phyloP scores from a whole-genome alignment of 2,888 invertebrate species.

The Imbricaverruca yamaguchii region DNA sequence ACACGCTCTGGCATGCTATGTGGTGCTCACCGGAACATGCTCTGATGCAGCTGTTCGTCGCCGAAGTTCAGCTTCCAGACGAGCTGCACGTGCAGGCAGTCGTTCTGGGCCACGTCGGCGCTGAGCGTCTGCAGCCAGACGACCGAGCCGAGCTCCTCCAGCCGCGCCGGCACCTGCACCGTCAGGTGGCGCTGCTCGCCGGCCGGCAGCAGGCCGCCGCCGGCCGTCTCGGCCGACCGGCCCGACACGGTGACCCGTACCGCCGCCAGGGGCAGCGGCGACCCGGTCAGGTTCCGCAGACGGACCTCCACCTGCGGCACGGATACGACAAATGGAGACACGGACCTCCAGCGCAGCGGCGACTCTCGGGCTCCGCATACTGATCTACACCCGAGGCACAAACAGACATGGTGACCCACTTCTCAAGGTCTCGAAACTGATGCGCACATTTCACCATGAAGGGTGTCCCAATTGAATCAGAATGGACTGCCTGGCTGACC shows the following conservation, averaged over 20 bases:
- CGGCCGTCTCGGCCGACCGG: conserved; percentile 1
- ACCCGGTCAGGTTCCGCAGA: background rate
- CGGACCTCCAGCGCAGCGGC: too few species aligned
- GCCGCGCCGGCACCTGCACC: background rate
- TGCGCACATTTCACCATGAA: too few species aligned
- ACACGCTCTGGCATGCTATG: too few species aligned
- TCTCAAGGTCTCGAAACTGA: too few species aligned
- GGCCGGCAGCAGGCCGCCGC: background rate
- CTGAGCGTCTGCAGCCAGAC: conserved; percentile 10
- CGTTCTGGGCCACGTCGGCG: background rate
- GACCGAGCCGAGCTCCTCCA: conserved; percentile 4
- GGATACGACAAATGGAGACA: too few species aligned
- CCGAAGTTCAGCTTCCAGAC: background rate
- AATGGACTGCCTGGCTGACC: too few species aligned
- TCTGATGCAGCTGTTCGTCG: conserved; percentile 9
- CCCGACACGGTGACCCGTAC: background rate
- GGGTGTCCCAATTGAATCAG: too few species aligned
- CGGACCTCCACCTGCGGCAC: background rate
- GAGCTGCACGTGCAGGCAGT: background rate
- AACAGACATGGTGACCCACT: too few species aligned
- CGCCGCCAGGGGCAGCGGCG: background rate
- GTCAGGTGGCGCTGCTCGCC: background rate
- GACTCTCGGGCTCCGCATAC: too few species aligned
- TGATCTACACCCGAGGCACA: too few species aligned
- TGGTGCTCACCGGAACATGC: background rate